Base-by-base conservation (phyloP, 2,888 invertebrate genomes). In the Mylabris sibirica region DNA sequence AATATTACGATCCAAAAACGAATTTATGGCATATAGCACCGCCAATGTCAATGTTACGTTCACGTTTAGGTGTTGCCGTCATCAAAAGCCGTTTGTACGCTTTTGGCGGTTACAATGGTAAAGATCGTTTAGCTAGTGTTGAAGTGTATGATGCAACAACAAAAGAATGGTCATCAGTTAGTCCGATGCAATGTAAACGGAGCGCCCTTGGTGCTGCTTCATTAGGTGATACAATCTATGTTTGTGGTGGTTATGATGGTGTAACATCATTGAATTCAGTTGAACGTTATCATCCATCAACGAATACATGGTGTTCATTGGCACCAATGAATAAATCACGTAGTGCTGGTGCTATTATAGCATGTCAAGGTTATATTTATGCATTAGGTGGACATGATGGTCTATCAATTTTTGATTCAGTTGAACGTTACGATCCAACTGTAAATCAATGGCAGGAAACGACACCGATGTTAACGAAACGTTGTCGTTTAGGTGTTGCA, bases 331-430 rank as follows among this genome's bases (percentile, higher is more conserved):
- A 90, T 77, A 91, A 91, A 79, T 91, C 84, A 0, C 78, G 85
- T 68, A 85, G 85, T 74, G 85, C 85, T 6, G 85, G 85, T 0
- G 85, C 85, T 64, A 83, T 85, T 4, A 83, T 85, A 60, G 83
- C 85, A 53, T 85, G 85, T 73, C 84, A 85, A 77, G 84, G 93
- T 41, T 91, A 89, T 78, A 90, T 95, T 65, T 94, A 93, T 82
- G 93, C 93, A 0, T 86, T 95, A 57, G 96, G 96, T 17, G 96
- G 96, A 0, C 96, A 96, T 81, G 95, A 96, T 85, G 95, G 96
- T 0, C 85, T 95, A 17, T 93, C 93, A 6, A 96, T 95, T 77
- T 95, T 94, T 83, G 93, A 94, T 85, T 93, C 93, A 1, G 94
- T 95, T 1, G 95, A 96, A 84, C 87, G 92, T 64, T 95, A 92